phyloP scores from a whole-genome alignment of 2,888 invertebrate species.

The Cyaniris semiargus region DNA sequence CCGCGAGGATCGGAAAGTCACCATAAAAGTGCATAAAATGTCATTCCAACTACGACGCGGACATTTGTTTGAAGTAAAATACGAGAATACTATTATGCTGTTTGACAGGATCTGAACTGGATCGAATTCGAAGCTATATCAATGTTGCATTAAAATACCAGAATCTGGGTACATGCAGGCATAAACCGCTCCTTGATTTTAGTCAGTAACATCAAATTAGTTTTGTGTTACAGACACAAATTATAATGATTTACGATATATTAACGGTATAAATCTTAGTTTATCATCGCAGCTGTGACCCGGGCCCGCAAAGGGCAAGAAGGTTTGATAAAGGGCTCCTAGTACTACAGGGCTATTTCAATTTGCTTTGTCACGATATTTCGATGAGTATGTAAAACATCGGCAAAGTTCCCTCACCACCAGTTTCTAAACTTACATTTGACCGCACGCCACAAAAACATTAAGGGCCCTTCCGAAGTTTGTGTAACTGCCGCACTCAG shows the following conservation, averaged over 20 bases:
- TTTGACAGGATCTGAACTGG: background rate
- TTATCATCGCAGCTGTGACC: background rate
- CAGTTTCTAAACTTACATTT: background rate
- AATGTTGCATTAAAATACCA: background rate
- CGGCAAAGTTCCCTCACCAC: background rate
- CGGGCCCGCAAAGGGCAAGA: background rate
- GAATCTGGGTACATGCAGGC: background rate
- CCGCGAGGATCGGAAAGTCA: too few relatives aligned
- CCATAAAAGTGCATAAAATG: too few relatives aligned
- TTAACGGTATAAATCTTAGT: background rate
- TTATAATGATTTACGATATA: background rate
- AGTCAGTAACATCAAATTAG: background rate
- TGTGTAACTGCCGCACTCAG: too few relatives aligned
- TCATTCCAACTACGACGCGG: too few relatives aligned
- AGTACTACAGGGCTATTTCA: background rate
- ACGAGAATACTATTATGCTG: background rate
- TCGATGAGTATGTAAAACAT: background rate
- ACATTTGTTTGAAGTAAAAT: background rate
- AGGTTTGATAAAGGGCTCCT: background rate
- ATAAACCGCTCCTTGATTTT: background rate
- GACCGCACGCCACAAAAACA: too few relatives aligned
- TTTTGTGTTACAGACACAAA: conserved; percentile 5
- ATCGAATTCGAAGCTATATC: background rate
- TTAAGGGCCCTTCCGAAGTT: too few relatives aligned
- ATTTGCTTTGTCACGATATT: background rate